Evolutionary conservation across 2,113 vertebrate species (phyloP), one percentile per base, ranked within the genome.

Genomic region (Campylorhamphus procurvoides): DNA sequence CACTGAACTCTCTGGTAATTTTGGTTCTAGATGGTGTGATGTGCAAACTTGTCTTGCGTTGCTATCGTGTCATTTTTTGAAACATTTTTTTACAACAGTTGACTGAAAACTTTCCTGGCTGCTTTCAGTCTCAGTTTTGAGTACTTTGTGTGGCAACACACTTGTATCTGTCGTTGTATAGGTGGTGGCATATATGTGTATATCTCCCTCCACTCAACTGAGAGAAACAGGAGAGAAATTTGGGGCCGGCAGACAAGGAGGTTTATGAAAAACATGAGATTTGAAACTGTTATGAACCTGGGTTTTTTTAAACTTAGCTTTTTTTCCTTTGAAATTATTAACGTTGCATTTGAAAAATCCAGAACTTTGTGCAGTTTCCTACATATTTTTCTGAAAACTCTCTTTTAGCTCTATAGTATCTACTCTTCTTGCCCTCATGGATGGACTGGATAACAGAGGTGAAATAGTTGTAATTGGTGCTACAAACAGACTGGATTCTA

Each of bases 401-500:
- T 88, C 16, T 85, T 88, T 4, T 91, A 99, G 99, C 96, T 99
- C 99, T 80, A 99, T 99, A 96, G 99, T 99, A 91, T 99, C 99
- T 89, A 99, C 99, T 20, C 98, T 99, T 82, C 98, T 99, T 98
- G 99, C 99, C 67, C 98, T 99, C 96, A 99, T 99, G 99, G 99
- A 99, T 85, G 99, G 99, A 95, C 98, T 99, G 98, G 99, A 99
- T 98, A 99, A 99, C 93, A 98, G 99, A 93, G 99, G 99, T 84
- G 99, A 99, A 99, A 99, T 99, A 97, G 99, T 99, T 97, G 99
- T 99, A 97, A 99, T 99, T 95, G 99, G 99, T 99, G 99, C 99
- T 99, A 99, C 99, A 97, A 99, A 99, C 97, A 99, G 99, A 98
- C 99, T 99, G 98, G 99, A 99, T 98, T 99, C 99, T 98, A 99